These are phyloP conservation scores for Scaptomyza tumidula DNA, from an alignment of 2,888 invertebrate species.

Conservation along the genomic window DNA sequence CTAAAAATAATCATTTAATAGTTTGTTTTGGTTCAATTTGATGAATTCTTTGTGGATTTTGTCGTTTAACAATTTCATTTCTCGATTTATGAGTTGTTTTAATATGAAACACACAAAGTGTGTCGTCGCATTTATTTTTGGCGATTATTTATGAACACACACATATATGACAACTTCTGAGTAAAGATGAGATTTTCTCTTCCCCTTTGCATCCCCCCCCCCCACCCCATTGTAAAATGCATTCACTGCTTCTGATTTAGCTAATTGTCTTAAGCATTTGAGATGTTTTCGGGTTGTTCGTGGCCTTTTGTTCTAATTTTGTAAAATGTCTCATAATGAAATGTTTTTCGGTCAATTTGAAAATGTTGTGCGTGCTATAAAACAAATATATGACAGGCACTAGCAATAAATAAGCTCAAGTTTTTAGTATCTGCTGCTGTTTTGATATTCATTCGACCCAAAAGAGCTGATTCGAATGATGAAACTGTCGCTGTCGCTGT, in stretches of 20 bases:
- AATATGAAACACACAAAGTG: constrained; percentile 68
- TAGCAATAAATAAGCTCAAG: constrained; percentile 66
- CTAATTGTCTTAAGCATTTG: constrained; percentile 73
- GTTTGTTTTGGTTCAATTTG: constrained; percentile 32
- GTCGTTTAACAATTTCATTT: constrained; percentile 43
- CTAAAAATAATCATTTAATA: constrained; percentile 1
- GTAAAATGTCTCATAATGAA: constrained; percentile 71
- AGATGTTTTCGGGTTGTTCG: constrained; percentile 7
- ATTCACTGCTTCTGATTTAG: constrained; percentile 32
- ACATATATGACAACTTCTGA: constrained; percentile 52
- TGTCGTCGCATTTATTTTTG: constrained; percentile 73
- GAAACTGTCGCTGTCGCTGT: constrained; percentile 55
- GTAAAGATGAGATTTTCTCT: too few relatives aligned
- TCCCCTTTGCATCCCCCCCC: too few relatives aligned
- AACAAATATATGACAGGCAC: constrained; percentile 75
- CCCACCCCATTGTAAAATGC: constrained; percentile 9
- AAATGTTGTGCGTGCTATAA: constrained; percentile 70
- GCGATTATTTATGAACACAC: constrained; percentile 66
- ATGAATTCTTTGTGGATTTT: constrained; percentile 65
- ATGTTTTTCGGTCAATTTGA: constrained; percentile 79
- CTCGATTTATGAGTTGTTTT: constrained; percentile 75
- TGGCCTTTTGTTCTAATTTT: constrained; percentile 57
- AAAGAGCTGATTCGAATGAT: constrained; percentile 55
- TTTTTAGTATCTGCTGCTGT: constrained; percentile 39
- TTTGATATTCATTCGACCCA: constrained; percentile 18